Evolutionary conservation across 2,888 invertebrate species (phyloP).

Genomic region (Timema podura): DNA sequence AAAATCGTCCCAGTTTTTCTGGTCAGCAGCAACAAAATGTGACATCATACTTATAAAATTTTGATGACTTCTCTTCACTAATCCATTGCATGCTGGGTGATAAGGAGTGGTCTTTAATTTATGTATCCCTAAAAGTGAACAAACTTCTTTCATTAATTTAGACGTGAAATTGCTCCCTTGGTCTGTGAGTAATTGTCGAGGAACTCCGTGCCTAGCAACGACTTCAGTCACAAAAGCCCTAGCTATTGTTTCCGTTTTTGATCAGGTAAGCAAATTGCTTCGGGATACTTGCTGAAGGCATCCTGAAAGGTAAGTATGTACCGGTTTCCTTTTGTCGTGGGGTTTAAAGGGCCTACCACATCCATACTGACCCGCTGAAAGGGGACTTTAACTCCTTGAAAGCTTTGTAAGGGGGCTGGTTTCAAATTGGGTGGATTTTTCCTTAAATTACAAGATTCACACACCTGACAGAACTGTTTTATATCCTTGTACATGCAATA

Average conservation of each 20-base stretch:
- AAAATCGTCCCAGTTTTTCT: no score
- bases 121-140: slow-evolving; percentile 3
- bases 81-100: slow-evolving; percentile 13
- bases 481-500: slow-evolving; percentile 11
- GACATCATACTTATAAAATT: background rate
- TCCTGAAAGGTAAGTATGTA: slow-evolving; percentile 14
- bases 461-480: background rate
- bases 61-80: slow-evolving; percentile 11
- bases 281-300: slow-evolving; percentile 8
- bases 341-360: slow-evolving; percentile 12
- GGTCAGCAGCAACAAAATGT: no score
- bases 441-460: slow-evolving; percentile 6
- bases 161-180: background rate
- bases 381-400: background rate
- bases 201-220: background rate
- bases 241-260: background rate
- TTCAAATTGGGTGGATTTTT: slow-evolving; percentile 3
- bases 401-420: slow-evolving; percentile 10
- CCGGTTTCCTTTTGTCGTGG: background rate
- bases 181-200: background rate
- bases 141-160: background rate
- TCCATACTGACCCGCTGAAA: slow-evolving; percentile 5
- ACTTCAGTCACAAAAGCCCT: no score
- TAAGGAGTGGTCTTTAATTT: slow-evolving; percentile 5
- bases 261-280: slow-evolving; percentile 5